These are phyloP conservation scores for Amblyjoppa proteus DNA, from an alignment of 2,888 invertebrate genomes.

Conservation along the genomic window DNA sequence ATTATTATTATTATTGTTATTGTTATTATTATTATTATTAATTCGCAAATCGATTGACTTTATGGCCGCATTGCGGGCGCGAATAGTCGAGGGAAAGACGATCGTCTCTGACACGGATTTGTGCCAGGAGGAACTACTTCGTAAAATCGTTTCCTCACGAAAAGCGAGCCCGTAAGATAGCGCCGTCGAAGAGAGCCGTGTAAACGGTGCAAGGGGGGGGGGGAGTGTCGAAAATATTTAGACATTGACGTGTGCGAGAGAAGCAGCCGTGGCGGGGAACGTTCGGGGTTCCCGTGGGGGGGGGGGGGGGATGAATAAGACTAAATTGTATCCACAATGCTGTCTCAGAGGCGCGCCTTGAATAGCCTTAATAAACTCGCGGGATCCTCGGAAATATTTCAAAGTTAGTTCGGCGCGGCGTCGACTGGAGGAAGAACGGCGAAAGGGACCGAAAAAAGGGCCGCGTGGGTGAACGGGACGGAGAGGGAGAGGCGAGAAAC, in stretches of 20 bases:
- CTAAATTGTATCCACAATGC: slow-evolving; percentile 88
- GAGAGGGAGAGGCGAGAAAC: slow-evolving; percentile 15
- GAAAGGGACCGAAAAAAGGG: slow-evolving; percentile 50
- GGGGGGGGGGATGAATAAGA: slow-evolving; percentile 86
- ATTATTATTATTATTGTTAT: no score
- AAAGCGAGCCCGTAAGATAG: slow-evolving; percentile 26
- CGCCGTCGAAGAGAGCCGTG: slow-evolving; percentile 41
- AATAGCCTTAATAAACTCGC: slow-evolving; percentile 87
- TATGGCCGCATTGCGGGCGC: background rate
- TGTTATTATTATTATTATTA: no score
- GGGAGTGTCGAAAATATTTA: slow-evolving; percentile 83
- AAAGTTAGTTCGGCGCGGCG: slow-evolving; percentile 73
- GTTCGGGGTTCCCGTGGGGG: slow-evolving; percentile 34
- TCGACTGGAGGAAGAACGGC: slow-evolving; percentile 74
- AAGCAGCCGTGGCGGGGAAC: background rate
- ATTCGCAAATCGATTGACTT: background rate
- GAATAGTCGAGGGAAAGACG: background rate
- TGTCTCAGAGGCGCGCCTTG: slow-evolving; percentile 87
- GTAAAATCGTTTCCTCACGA: background rate
- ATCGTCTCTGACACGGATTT: background rate
- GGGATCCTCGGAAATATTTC: slow-evolving; percentile 84
- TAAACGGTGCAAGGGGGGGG: slow-evolving; percentile 51
- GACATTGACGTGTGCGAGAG: slow-evolving; percentile 78
- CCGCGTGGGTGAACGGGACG: background rate
- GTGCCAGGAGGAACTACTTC: background rate